Conservation (phyloP, 2,888 invertebrate genomes). For the Eupeodes luniger region DNA sequence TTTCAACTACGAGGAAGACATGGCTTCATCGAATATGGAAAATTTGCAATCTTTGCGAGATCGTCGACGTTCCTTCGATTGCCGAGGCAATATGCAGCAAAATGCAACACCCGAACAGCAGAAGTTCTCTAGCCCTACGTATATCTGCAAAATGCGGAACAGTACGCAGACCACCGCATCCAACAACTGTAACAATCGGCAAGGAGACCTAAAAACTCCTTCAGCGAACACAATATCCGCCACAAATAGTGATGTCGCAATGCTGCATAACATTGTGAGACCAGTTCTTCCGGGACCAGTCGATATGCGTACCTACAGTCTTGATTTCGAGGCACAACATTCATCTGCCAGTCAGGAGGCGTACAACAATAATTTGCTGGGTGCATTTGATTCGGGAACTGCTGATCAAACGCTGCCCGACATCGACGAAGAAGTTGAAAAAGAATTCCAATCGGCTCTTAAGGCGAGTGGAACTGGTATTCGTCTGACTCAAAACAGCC, state of each 20-base stretch:
- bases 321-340: slow-evolving; percentile 84
- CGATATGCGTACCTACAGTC: slow-evolving; percentile 94
- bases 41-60: slow-evolving; percentile 92
- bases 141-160: slow-evolving; percentile 81
- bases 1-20: slow-evolving; percentile 93
- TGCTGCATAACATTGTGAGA: slow-evolving; percentile 87
- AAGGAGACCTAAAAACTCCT: slow-evolving; percentile 84
- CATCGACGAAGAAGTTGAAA: slow-evolving; percentile 92
- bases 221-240: slow-evolving; percentile 79
- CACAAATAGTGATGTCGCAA: slow-evolving; percentile 80
- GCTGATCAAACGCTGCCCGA: slow-evolving; percentile 89
- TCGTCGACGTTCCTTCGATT: slow-evolving; percentile 90
- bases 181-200: slow-evolving; percentile 77
- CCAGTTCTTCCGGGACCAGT: slow-evolving; percentile 94
- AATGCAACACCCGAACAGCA: slow-evolving; percentile 68
- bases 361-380: slow-evolving; percentile 87
- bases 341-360: slow-evolving; percentile 85
- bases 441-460: slow-evolving; percentile 89
- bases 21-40: slow-evolving; percentile 90
- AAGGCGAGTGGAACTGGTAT: slow-evolving; percentile 86
- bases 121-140: slow-evolving; percentile 80
- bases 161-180: slow-evolving; percentile 67
- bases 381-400: slow-evolving; percentile 88
- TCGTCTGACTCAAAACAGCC: slow-evolving; percentile 75
- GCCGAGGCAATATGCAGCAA: slow-evolving; percentile 83